Evolutionary conservation across 2,797 vertebrate species (phyloP).

Genomic region (Crax fasciolata): DNA sequence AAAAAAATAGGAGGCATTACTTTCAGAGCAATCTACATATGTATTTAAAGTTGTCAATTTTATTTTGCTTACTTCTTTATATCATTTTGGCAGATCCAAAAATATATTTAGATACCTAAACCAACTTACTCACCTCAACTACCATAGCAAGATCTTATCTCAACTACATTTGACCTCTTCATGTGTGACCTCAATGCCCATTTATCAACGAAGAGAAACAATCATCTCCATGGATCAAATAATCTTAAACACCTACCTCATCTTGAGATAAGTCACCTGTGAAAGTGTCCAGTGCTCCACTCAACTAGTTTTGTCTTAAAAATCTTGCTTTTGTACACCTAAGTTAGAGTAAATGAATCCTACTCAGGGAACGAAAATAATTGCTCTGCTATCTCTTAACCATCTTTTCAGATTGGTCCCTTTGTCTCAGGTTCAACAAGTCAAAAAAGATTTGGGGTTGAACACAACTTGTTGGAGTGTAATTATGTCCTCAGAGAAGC

Average conservation of each 20-base stretch:
- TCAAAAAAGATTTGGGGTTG: neutral
- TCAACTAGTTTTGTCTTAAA: neutral
- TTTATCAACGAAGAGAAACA: neutral
- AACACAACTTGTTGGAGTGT: neutral
- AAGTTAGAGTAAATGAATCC: neutral
- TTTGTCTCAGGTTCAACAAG: neutral
- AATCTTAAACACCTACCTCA: neutral
- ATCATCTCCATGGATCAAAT: neutral
- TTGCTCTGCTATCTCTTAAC: neutral
- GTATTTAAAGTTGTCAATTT: neutral
- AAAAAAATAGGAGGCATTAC: too few species aligned
- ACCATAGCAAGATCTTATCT: neutral
- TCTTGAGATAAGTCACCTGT: neutral
- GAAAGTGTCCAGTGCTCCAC: neutral
- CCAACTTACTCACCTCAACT: neutral
- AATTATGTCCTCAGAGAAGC: neutral
- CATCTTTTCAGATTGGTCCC: neutral
- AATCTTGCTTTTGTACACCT: neutral
- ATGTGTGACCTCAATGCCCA: neutral
- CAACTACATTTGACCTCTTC: neutral
- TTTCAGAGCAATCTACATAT: too few species aligned
- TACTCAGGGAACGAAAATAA: neutral
- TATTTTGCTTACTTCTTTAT: neutral
- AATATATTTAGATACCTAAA: neutral
- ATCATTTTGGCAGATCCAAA: neutral